Base-by-base conservation (phyloP, 2,113 vertebrate species). In the Turdus rufiventris region DNA sequence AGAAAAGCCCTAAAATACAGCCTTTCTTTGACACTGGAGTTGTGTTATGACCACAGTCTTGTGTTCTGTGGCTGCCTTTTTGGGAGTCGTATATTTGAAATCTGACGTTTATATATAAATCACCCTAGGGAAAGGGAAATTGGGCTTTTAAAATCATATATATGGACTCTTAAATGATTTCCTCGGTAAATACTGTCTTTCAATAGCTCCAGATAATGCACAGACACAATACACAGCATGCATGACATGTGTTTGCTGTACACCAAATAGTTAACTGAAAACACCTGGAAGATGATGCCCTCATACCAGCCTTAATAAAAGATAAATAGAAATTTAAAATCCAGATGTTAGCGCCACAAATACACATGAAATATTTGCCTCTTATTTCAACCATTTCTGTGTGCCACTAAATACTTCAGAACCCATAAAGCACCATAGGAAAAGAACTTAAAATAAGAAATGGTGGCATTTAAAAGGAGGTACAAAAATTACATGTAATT, bases 41-140 rank as follows among this genome's bases (percentile, higher is more conserved):
- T 79, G 51, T 74, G 67, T 91, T 91, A 90, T n/a, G 78, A 74
- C 67, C 90, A 93, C 43, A 73, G 85, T 5, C 51, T 47, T 84
- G 28, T 88, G 67, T 45, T 95, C 91, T 90, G 45, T 84, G 63
- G 78, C 71, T 96, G 85, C 43, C 12, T 86, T 80, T 95, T 51
- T 16, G 56, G 36, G 54, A 93, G 36, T 38, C 28, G 0, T 87
- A 54, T 85, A 89, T 94, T 93, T 91, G 63, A 83, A 89, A 65
- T 90, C 17, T 81, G 93, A 78, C 88, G 54, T 17, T 31, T 47
- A 18, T n/a, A 23, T 38, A 95, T 45, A 91, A 95, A 93, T 92
- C 88, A 92, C 51, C 40, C 29, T 33, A 45, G 6, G 75, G 34
- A 92, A 83, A 88, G 48, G 67, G 75, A 90, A 92, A 90, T 58